phyloP scores from a whole-genome alignment of 1,140 invertebrate species.

The Drosophila ercepeae region DNA sequence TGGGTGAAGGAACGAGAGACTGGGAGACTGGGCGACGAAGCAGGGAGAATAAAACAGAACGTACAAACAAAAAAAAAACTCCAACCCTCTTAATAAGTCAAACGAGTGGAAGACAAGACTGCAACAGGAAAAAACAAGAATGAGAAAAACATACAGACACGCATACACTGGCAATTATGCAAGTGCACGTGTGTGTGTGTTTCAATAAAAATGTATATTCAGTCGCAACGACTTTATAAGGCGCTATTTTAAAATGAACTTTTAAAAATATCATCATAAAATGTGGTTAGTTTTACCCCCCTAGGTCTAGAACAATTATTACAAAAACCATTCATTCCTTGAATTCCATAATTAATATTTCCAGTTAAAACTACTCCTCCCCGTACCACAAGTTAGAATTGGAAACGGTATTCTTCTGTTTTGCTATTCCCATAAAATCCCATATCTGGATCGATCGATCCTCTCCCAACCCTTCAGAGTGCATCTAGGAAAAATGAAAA shows the following conservation, averaged over 20 bases:
- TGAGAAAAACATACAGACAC: constrained; percentile 46
- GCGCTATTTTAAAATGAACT: constrained; percentile 13
- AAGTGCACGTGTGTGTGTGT: constrained; percentile 31
- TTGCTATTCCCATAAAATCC: too few species aligned
- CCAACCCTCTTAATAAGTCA: constrained; percentile 76
- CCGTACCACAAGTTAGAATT: too few species aligned
- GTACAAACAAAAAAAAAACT: constrained; percentile 57
- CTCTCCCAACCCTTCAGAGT: neutral
- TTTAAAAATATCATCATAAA: too few species aligned
- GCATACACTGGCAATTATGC: constrained; percentile 25
- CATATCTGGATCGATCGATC: too few species aligned
- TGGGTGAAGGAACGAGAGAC: constrained; percentile 20
- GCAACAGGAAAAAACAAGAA: constrained; percentile 63
- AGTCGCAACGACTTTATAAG: constrained; percentile 16
- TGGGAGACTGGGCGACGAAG: constrained; percentile 34
- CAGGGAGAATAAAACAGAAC: constrained; percentile 60
- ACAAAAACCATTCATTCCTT: too few species aligned
- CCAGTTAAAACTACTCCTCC: too few species aligned
- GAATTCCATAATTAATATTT: too few species aligned
- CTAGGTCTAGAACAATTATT: too few species aligned
- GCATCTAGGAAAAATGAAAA: constrained; percentile 21
- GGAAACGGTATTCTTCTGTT: too few species aligned
- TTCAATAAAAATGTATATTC: constrained; percentile 33
- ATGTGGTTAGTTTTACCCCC: too few species aligned
- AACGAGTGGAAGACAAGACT: constrained; percentile 71